phyloP scores from a whole-genome alignment of 2,888 invertebrate genomes.

The Marasmarcha lunaedactyla region DNA sequence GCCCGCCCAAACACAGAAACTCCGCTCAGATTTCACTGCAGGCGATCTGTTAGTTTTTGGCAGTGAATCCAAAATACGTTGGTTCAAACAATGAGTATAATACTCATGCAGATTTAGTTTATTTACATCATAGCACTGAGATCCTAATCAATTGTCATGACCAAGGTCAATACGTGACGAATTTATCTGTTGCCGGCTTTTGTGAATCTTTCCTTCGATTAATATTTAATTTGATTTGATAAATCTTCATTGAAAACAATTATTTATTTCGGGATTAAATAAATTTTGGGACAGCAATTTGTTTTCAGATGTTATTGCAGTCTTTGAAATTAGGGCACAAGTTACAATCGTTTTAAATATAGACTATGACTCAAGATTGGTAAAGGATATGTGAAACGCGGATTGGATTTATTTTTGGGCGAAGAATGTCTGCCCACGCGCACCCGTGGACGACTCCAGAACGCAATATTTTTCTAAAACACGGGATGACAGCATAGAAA shows the following conservation, averaged over 20 bases:
- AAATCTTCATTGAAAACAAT: neutral
- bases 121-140: neutral
- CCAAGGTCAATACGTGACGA: slow-evolving; percentile 38
- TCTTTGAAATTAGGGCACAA: slow-evolving; percentile 37
- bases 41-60: slow-evolving; percentile 28
- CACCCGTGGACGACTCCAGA: slow-evolving; percentile 12
- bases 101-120: neutral
- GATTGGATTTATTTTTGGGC: slow-evolving; percentile 44
- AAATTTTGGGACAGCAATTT: neutral
- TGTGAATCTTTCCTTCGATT: neutral
- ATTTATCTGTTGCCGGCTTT: neutral
- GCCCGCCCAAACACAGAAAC: slow-evolving; percentile 70
- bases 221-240: neutral
- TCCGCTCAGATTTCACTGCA: slow-evolving; percentile 61
- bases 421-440: slow-evolving; percentile 49
- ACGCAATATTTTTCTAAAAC: too few relatives aligned
- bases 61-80: slow-evolving; percentile 18
- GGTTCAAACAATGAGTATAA: neutral
- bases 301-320: neutral
- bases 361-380: slow-evolving; percentile 53
- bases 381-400: slow-evolving; percentile 45
- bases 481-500: too few relatives aligned
- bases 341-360: slow-evolving; percentile 48
- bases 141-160: slow-evolving; percentile 28
- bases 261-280: neutral